Percentiles rank a stretch among this genome's conserved stretches.
Evolutionary conservation across 2,113 vertebrate genomes (phyloP).

Genomic region (Semnornis frantzii): DNA sequence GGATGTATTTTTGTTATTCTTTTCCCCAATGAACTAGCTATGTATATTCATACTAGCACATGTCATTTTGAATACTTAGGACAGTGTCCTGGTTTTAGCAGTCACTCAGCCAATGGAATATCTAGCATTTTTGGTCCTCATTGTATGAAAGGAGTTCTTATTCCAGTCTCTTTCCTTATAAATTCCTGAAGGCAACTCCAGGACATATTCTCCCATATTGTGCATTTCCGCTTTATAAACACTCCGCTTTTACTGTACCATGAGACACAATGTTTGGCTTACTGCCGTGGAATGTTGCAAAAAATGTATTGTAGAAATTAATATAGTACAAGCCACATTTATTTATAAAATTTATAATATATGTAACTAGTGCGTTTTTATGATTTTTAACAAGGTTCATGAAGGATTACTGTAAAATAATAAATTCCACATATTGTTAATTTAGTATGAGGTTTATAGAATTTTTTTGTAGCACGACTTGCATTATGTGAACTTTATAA

Average conservation of each 20-base stretch:
- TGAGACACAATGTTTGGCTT: background rate
- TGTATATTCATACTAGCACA: background rate
- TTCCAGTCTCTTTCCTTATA: background rate
- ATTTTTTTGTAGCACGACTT: background rate
- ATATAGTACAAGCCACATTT: background rate
- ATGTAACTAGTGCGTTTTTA: background rate
- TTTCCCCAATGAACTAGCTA: background rate
- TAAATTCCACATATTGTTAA: background rate
- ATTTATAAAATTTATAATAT: background rate
- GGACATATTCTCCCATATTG: background rate
- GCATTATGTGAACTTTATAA: background rate
- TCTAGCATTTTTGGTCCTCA: background rate
- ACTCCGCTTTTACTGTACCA: background rate
- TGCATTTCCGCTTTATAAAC: background rate
- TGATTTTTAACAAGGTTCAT: background rate
- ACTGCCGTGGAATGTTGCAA: background rate
- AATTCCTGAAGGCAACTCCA: background rate
- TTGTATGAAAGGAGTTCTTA: background rate
- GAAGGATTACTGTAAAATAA: background rate
- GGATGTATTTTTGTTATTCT: background rate
- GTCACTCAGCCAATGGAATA: background rate
- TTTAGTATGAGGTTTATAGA: background rate
- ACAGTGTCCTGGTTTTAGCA: background rate
- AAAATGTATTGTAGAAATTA: background rate
- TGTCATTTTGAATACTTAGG: background rate